phyloP scores from a whole-genome alignment of 2,113 vertebrate species.

The Alethe castanea region DNA sequence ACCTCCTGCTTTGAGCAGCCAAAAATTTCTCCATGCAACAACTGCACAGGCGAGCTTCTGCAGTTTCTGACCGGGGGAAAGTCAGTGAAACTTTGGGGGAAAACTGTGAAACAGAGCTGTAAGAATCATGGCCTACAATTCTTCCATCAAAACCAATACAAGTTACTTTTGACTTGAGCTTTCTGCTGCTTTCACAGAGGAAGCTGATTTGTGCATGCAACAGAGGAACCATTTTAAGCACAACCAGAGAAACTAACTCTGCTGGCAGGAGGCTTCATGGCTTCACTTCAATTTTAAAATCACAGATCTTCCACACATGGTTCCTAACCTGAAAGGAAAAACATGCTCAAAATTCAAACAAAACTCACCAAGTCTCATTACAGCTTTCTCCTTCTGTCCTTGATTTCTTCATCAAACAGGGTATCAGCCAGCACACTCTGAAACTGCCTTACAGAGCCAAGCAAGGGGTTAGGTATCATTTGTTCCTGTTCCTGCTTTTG shows the following conservation, averaged over 20 bases:
- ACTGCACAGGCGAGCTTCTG: neutral
- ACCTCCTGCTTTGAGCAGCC: neutral
- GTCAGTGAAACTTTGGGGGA: neutral
- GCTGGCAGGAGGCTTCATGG: constrained; percentile 3
- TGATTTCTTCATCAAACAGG: neutral
- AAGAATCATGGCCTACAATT: neutral
- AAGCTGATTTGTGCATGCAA: constrained; percentile 18
- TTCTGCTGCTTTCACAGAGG: constrained; percentile 26
- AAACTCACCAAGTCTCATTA: neutral
- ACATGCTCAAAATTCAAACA: neutral
- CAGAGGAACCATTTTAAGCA: constrained; percentile 46
- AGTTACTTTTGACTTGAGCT: neutral
- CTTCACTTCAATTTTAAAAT: neutral
- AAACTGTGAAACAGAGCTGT: neutral
- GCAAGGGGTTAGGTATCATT: neutral
- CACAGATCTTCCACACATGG: neutral
- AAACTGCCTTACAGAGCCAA: neutral
- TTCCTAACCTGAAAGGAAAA: neutral
- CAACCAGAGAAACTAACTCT: neutral
- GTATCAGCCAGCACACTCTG: neutral
- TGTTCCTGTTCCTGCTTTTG: constrained; percentile 9
- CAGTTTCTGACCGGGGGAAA: neutral
- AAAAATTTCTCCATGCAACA: neutral
- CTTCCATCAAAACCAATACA: neutral
- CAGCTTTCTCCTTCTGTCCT: neutral